phyloP scores from a whole-genome alignment of 2,113 vertebrate species.

The Antigone vipio region DNA sequence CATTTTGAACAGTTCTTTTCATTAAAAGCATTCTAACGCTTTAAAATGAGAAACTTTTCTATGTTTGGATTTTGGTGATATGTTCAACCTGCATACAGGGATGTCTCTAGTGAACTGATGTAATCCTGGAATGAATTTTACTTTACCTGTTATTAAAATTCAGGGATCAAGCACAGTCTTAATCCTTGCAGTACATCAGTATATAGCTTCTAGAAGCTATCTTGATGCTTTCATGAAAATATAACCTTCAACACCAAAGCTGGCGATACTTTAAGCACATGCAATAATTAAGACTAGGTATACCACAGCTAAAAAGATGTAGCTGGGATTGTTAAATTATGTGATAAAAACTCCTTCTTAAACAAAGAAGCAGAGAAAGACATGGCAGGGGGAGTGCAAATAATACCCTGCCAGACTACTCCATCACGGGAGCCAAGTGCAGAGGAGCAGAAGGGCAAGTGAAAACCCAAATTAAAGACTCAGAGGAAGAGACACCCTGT shows the following conservation, averaged over 20 bases:
- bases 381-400: accelerated
- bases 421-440: not conserved
- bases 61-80: not conserved
- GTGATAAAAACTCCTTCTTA: not conserved
- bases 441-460: not conserved
- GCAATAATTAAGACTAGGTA: not conserved
- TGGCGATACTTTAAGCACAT: not conserved
- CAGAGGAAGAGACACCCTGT: not conserved
- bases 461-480: not conserved
- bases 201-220: not conserved
- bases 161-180: not conserved
- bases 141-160: not conserved
- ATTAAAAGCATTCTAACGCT: not conserved
- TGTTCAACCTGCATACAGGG: not conserved
- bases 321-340: not conserved
- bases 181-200: not conserved
- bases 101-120: not conserved
- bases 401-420: not conserved
- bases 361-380: not conserved
- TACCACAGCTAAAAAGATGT: not conserved
- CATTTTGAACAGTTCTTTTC: not conserved
- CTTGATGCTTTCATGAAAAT: not conserved
- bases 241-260: not conserved
- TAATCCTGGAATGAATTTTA: not conserved
- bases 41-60: not conserved